phyloP scores from a whole-genome alignment of 2,113 vertebrate species.

The Chionodraco myersi region DNA sequence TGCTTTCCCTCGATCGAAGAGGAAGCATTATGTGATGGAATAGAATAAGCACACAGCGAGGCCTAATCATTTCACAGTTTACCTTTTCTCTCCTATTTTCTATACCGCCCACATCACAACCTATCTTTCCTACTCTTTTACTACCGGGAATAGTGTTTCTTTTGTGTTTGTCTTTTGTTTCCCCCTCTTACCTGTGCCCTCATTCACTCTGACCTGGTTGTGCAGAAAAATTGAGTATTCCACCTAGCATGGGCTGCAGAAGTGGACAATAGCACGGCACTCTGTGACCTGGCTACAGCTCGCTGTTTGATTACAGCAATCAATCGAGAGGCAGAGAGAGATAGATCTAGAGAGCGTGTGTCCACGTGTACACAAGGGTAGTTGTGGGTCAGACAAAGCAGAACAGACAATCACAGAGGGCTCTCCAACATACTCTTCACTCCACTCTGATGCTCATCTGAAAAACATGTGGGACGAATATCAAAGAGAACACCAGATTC shows the following conservation, averaged over 20 bases:
- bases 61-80: constrained; percentile 13
- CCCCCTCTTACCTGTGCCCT: constrained; percentile 38
- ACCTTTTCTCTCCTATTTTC: constrained; percentile 13
- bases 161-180: constrained; percentile 39
- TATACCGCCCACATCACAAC: not conserved
- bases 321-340: constrained; percentile 41
- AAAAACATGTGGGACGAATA: constrained; percentile 62
- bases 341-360: constrained; percentile 14
- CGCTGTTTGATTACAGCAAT: constrained; percentile 70
- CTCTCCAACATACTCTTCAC: constrained; percentile 54
- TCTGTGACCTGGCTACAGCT: constrained; percentile 38
- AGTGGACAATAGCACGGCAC: constrained; percentile 58
- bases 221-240: constrained; percentile 47
- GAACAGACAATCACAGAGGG: constrained; percentile 58
- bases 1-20: not conserved
- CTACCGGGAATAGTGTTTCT: not conserved
- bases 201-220: constrained; percentile 47
- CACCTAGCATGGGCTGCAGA: constrained; percentile 39
- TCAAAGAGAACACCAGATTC: constrained; percentile 43
- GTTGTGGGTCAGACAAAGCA: constrained; percentile 57
- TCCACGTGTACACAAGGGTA: constrained; percentile 13
- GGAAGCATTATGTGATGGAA: not conserved
- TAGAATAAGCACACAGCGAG: constrained; percentile 10
- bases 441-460: constrained; percentile 55
- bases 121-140: not conserved